Conservation (phyloP, 2,797 vertebrate species). For the Tangara arthus region DNA sequence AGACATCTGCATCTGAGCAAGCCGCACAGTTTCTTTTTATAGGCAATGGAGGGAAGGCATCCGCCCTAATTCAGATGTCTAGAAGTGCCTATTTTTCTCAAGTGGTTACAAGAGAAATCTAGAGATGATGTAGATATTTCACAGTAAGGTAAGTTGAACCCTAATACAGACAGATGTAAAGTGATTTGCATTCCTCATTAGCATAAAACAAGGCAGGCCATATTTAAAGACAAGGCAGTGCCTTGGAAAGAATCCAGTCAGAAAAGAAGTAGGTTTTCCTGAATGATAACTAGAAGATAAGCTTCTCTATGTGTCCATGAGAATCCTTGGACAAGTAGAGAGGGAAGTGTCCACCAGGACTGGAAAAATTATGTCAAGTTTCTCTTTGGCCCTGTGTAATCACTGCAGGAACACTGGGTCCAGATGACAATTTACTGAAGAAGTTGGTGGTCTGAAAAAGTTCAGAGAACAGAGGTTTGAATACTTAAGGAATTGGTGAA, state of each 20-base stretch:
- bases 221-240: neutral
- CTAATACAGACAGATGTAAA: neutral
- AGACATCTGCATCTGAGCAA: constrained; percentile 1
- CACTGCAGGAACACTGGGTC: neutral
- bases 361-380: neutral
- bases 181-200: neutral
- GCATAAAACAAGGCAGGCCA: neutral
- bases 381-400: neutral
- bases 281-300: neutral
- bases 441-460: neutral
- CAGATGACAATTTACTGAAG: neutral
- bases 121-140: neutral
- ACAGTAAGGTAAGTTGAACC: neutral
- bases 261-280: neutral
- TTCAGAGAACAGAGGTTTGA: neutral
- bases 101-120: neutral
- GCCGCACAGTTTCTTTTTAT: neutral
- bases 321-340: neutral
- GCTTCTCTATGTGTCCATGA: neutral
- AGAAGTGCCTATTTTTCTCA: neutral
- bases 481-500: neutral
- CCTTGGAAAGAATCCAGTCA: neutral
- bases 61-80: neutral
- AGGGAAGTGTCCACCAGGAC: neutral
- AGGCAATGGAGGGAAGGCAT: neutral